Evolutionary conservation across 2,113 vertebrate species (phyloP), one percentile per base, ranked within the genome.

Genomic region (Lanius collurio): DNA sequence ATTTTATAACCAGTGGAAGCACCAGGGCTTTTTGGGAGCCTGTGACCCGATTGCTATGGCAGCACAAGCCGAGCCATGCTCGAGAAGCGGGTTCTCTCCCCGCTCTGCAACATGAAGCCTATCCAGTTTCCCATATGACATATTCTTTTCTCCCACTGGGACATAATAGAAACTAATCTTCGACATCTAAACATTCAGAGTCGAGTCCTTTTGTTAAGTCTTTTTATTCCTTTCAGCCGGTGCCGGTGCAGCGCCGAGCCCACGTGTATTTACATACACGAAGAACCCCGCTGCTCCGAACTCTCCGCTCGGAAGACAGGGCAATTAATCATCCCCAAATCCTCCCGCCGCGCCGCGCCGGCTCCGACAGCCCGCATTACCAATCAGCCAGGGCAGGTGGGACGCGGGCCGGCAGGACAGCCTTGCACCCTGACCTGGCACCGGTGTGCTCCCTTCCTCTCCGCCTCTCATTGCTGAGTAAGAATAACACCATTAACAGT

Each of bases 241-340:
- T 33, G 93, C 95, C 1, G 17, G 92, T 94, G 69, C 95, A 98
- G 98, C 82, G 92, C 97, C 75, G 98, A 98, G 98, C 98, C 97
- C 97, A 98, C 98, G 98, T 98, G 96, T 98, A 98, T 99, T 98
- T 98, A 98, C 99, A 98, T 98, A 98, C 98, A 97, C 97, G 91
- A 97, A 98, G 98, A 97, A 98, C 98, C 99, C 98, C 41, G 98
- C 99, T 97, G 99, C 98, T 99, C 97, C 83, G 92, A 96, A 98
- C 98, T 97, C 98, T 98, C 98, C 3, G 97, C 98, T 98, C 95
- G 93, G 97, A 96, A 98, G 99, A 99, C 99, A 99, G 98, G 98
- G 98, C 98, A 99, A 99, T 99, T 99, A 99, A 99, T 99, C 99
- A 99, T 98, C 95, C 97, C 97, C 98, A 98, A 98, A 98, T 98